Conservation (phyloP, 2,113 vertebrate genomes). For the Proteles cristata region DNA sequence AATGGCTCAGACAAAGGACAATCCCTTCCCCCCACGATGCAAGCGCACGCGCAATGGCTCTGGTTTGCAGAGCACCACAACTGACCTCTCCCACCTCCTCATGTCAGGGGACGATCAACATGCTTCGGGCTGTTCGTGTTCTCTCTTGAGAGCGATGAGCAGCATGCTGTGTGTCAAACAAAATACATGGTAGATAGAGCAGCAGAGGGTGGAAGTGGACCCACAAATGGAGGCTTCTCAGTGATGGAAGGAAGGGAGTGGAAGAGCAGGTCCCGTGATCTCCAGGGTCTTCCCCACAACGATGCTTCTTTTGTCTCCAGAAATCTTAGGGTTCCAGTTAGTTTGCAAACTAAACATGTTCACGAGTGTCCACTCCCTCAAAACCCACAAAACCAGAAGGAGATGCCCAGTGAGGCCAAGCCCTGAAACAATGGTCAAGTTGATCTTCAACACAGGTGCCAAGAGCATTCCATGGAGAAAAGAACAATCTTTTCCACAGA, state of each 20-base stretch:
- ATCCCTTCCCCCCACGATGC: neutral
- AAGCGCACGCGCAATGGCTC: neutral
- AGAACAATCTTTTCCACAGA: neutral
- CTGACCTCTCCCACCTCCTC: neutral
- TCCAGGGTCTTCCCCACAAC: neutral
- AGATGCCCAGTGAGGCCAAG: neutral
- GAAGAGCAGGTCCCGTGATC: neutral
- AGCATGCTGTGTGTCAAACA: neutral
- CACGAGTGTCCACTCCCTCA: neutral
- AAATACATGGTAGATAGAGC: neutral
- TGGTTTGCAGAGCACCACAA: neutral
- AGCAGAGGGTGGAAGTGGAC: neutral
- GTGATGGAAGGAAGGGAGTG: neutral
- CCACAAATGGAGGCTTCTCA: neutral
- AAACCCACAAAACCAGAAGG: neutral
- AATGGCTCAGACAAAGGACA: slow-evolving; percentile 42
- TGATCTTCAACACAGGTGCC: neutral
- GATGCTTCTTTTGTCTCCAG: neutral
- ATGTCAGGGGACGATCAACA: neutral
- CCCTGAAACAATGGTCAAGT: neutral
- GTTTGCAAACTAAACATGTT: neutral
- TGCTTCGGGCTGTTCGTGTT: neutral
- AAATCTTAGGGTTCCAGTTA: neutral
- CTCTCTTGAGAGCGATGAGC: neutral
- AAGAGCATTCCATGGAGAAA: neutral